Evolutionary conservation across 2,797 vertebrate genomes (phyloP).

Genomic region (Serranus cabrilla): DNA sequence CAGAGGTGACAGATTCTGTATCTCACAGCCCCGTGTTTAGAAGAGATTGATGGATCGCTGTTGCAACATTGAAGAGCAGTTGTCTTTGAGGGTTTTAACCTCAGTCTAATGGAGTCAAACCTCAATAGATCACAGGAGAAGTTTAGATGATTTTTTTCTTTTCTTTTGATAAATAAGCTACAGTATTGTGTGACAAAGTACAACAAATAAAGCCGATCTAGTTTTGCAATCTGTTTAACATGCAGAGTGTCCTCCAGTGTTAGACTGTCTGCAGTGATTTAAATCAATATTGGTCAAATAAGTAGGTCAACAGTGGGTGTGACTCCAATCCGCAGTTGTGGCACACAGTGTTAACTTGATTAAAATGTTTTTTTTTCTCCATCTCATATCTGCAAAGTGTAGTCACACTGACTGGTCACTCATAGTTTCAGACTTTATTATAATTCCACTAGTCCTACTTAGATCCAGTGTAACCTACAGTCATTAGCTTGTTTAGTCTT

Average conservation of each 20-base stretch:
- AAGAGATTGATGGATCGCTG: conserved; percentile 56
- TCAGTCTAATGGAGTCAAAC: conserved; percentile 35
- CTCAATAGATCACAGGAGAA: conserved; percentile 20
- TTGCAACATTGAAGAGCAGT: conserved; percentile 19
- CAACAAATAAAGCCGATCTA: background rate
- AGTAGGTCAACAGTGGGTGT: conserved; percentile 53
- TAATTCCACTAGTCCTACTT: conserved; percentile 8
- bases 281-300: conserved; percentile 49
- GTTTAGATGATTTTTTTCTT: conserved; percentile 4
- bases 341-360: conserved; percentile 30
- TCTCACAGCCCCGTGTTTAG: conserved; percentile 45
- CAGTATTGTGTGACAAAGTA: conserved; percentile 5
- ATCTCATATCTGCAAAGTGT: conserved; percentile 12
- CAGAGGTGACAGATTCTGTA: conserved; percentile 63
- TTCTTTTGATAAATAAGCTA: conserved; percentile 29
- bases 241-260: conserved; percentile 3
- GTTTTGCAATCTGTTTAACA: conserved; percentile 21
- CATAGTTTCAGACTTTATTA: conserved; percentile 9
- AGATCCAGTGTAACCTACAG: conserved; percentile 20
- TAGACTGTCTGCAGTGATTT: conserved; percentile 34
- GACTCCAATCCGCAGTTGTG: conserved; percentile 7
- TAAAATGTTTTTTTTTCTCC: conserved; percentile 36
- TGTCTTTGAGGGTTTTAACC: conserved; percentile 40
- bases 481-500: background rate
- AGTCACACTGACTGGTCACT: background rate